Evolutionary conservation across 2,888 invertebrate genomes (phyloP).

Genomic region (Lycia hirtaria): DNA sequence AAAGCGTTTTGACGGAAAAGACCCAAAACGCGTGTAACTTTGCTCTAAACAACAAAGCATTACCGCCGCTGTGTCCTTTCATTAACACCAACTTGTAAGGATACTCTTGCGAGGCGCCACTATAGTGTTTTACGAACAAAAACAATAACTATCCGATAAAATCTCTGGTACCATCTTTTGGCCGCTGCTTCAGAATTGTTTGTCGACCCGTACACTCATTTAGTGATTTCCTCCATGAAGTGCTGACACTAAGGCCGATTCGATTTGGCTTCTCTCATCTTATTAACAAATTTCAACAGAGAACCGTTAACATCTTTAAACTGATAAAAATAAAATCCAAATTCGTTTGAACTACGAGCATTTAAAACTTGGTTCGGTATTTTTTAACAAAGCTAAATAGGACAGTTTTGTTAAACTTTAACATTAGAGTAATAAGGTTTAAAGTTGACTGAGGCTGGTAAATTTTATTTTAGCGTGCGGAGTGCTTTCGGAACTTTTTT

Average conservation of each 20-base stretch:
- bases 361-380: neutral
- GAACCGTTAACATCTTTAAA: constrained; percentile 32
- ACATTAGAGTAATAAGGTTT: constrained; percentile 5
- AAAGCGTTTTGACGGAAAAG: constrained; percentile 12
- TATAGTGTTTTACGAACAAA: neutral
- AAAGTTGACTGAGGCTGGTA: neutral
- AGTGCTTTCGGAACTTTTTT: constrained; percentile 67
- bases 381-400: constrained; percentile 8
- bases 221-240: constrained; percentile 68
- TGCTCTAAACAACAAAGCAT: constrained; percentile 65
- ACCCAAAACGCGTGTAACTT: constrained; percentile 63
- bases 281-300: constrained; percentile 48
- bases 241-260: constrained; percentile 82
- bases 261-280: constrained; percentile 71
- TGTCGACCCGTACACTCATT: constrained; percentile 51
- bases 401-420: neutral
- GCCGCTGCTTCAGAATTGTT: neutral
- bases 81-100: neutral
- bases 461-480: constrained; percentile 13
- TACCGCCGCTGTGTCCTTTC: constrained; percentile 47
- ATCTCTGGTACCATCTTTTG: neutral
- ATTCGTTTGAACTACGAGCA: constrained; percentile 27
- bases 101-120: neutral
- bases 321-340: constrained; percentile 43
- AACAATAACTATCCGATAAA: neutral